phyloP scores from a whole-genome alignment of 2,797 vertebrate genomes.

The Enteromius mattozi region DNA sequence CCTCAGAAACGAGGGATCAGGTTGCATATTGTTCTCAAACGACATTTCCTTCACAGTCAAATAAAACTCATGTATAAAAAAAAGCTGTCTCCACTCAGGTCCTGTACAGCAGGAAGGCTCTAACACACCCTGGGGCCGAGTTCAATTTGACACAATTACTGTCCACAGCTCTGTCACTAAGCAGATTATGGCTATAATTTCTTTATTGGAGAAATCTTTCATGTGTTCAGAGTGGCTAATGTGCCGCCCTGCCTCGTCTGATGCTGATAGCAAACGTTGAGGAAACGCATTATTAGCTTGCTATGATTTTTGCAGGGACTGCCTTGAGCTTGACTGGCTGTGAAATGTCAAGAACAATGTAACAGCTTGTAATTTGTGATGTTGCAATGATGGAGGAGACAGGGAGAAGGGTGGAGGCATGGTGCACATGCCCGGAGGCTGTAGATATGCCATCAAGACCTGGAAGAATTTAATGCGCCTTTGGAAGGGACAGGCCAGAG shows the following conservation, averaged over 20 bases:
- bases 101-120: slow-evolving; percentile 25
- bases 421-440: slow-evolving; percentile 34
- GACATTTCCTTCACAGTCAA: slow-evolving; percentile 16
- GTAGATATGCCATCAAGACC: slow-evolving; percentile 53
- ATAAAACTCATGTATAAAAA: slow-evolving; percentile 5
- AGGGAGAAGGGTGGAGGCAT: slow-evolving; percentile 29
- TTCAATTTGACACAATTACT: slow-evolving; percentile 95
- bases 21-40: background rate
- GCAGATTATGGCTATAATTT: slow-evolving; percentile 90
- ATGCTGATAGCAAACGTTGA: slow-evolving; percentile 39
- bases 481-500: slow-evolving; percentile 28
- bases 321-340: slow-evolving; percentile 80
- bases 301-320: slow-evolving; percentile 70
- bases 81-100: slow-evolving; percentile 31
- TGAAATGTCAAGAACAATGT: slow-evolving; percentile 92
- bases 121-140: slow-evolving; percentile 81
- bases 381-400: slow-evolving; percentile 33
- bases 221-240: slow-evolving; percentile 84
- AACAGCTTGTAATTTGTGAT: slow-evolving; percentile 79
- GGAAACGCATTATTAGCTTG: slow-evolving; percentile 48
- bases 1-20: background rate
- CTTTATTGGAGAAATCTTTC: slow-evolving; percentile 95
- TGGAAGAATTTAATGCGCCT: slow-evolving; percentile 56
- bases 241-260: slow-evolving; percentile 21
- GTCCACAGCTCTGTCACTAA: slow-evolving; percentile 86